Conservation (phyloP, 2,797 vertebrate species). For the Sparus aurata region DNA sequence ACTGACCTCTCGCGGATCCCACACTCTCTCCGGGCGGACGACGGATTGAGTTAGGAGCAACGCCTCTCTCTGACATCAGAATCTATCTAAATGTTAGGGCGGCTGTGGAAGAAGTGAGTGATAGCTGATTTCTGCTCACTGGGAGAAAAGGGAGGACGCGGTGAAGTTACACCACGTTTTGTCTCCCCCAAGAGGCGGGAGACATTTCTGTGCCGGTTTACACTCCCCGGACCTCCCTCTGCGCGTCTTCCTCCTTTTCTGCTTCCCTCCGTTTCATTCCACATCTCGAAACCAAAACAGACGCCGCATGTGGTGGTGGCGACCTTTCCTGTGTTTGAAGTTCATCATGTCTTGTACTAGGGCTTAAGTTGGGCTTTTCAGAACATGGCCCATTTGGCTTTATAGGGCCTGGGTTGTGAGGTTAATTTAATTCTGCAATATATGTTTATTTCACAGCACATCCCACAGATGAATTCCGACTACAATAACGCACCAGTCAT, state of each 20-base stretch:
- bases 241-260: conserved; percentile 44
- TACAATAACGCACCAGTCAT: conserved; percentile 48
- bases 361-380: conserved; percentile 39
- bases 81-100: conserved; percentile 58
- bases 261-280: conserved; percentile 54
- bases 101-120: conserved; percentile 21
- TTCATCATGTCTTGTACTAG: conserved; percentile 27
- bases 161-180: conserved; percentile 63
- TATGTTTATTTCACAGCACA: conserved; percentile 75
- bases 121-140: conserved; percentile 38
- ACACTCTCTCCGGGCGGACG: conserved; percentile 42
- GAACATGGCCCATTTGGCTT: conserved; percentile 69
- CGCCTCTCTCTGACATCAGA: conserved; percentile 72
- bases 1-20: conserved; percentile 70
- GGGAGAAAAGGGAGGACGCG: conserved; percentile 9
- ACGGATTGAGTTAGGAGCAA: conserved; percentile 67
- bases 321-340: conserved; percentile 65
- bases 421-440: conserved; percentile 69
- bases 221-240: conserved; percentile 59
- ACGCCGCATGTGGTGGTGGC: conserved; percentile 70
- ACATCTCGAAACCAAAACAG: conserved; percentile 69
- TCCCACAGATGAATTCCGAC: conserved; percentile 61
- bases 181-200: conserved; percentile 82
- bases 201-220: conserved; percentile 40
- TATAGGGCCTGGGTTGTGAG: conserved; percentile 52